These are phyloP conservation scores for Salvelinus sp. DNA, from an alignment of 2,113 vertebrate species.

Conservation along the genomic window DNA sequence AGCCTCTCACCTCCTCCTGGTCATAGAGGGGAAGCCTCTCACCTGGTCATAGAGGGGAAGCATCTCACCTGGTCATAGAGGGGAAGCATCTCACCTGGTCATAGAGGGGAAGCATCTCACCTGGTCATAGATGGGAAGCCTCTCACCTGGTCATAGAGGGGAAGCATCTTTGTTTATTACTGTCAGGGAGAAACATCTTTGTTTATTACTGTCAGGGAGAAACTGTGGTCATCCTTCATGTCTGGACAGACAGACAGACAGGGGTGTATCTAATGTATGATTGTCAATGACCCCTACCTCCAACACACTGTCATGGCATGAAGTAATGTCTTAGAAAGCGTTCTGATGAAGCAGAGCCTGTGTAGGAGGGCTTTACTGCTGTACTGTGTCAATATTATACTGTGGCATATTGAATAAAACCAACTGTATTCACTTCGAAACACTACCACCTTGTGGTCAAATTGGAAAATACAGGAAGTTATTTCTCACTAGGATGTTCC, in stretches of 20 bases:
- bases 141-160: too few relatives aligned
- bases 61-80: too few relatives aligned
- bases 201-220: background rate
- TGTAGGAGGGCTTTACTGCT: background rate
- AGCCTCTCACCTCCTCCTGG: too few relatives aligned
- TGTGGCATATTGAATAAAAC: background rate
- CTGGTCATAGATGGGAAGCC: too few relatives aligned
- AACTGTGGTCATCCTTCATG: background rate
- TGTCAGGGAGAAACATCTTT: background rate
- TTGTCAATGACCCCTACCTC: background rate
- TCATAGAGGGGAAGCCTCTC: too few relatives aligned
- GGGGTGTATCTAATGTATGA: background rate
- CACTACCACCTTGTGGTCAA: constrained; percentile 45
- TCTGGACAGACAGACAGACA: background rate
- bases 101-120: too few relatives aligned
- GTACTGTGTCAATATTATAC: too few relatives aligned
- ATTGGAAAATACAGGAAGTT: background rate
- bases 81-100: too few relatives aligned
- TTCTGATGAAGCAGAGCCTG: background rate
- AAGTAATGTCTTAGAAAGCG: too few relatives aligned
- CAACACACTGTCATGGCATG: background rate
- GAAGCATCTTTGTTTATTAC: too few relatives aligned
- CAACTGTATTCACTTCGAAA: background rate
- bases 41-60: too few relatives aligned
- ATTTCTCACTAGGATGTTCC: background rate